A percentile compares a stretch with the other conserved stretches of the same genome.
Evolutionary conservation across 2,888 invertebrate genomes (phyloP).

Genomic region (Lasioglossum vierecki): DNA sequence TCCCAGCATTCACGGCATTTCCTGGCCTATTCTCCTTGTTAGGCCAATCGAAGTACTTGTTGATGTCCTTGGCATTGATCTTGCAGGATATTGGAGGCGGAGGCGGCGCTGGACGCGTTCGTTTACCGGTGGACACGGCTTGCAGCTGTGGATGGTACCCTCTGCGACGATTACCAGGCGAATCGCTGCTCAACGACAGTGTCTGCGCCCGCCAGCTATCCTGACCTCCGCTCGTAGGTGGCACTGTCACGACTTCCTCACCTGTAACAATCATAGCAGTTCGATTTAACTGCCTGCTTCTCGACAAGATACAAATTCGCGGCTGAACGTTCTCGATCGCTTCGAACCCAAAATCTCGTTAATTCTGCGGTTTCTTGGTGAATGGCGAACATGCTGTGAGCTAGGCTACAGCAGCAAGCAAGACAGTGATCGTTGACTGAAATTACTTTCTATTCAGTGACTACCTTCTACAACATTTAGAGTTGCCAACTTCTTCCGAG

Average conservation of each 20-base stretch:
- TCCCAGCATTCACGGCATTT: constrained; percentile 72
- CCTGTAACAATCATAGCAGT: constrained; percentile 72
- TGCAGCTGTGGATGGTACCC: constrained; percentile 72
- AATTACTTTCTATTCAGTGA: not conserved
- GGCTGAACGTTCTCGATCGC: not conserved
- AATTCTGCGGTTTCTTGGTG: not conserved
- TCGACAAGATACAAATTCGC: not conserved
- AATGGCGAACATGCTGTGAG: not conserved
- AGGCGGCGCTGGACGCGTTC: constrained; percentile 67
- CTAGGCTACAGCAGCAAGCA: too few species aligned
- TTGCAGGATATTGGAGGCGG: constrained; percentile 72
- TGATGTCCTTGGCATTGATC: constrained; percentile 77
- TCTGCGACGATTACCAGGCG: constrained; percentile 65
- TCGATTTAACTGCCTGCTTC: constrained; percentile 17
- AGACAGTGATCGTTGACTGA: too few species aligned
- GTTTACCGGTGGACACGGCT: constrained; percentile 61
- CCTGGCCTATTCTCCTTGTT: constrained; percentile 79
- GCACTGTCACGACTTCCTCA: constrained; percentile 77
- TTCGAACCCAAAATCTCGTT: constrained; percentile 1
- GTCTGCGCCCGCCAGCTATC: constrained; percentile 74
- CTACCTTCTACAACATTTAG: not conserved
- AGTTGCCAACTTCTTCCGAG: too few species aligned
- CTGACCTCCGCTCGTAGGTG: constrained; percentile 68
- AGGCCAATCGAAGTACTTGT: constrained; percentile 77
- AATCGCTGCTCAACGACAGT: constrained; percentile 71